These are phyloP conservation scores for Lasioglossum calceatum DNA, from an alignment of 2,888 invertebrate species.

Conservation along the genomic window DNA sequence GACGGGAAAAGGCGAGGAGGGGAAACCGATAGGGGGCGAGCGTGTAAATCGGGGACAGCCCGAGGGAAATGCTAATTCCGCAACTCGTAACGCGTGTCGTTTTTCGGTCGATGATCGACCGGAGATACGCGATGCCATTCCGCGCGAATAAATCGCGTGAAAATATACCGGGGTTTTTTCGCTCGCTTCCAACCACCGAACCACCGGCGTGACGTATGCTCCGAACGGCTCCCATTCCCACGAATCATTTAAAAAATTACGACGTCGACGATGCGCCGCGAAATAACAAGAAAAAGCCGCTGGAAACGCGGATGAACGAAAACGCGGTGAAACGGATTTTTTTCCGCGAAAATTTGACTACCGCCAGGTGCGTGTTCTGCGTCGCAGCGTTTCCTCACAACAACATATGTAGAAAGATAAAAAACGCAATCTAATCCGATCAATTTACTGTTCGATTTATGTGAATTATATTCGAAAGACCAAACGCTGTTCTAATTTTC, in stretches of 20 bases:
- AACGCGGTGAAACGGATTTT: not conserved
- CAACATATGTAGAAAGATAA: not conserved
- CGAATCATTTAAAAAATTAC: not conserved
- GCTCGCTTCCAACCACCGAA: not conserved
- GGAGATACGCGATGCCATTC: conserved; percentile 11
- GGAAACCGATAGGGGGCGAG: conserved; percentile 10
- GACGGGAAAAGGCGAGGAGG: conserved; percentile 1
- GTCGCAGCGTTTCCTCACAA: not conserved
- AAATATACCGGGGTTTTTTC: not conserved
- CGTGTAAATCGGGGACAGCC: conserved; percentile 64
- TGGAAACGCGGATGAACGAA: not conserved
- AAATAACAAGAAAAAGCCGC: not conserved
- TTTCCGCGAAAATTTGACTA: not conserved
- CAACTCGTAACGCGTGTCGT: conserved; percentile 59
- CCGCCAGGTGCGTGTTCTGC: not conserved
- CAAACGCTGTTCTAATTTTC: not conserved
- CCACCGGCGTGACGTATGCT: not conserved
- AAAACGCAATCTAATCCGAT: not conserved
- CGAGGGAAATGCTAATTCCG: conserved; percentile 65
- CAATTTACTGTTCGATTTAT: not conserved
- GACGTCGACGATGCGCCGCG: not conserved
- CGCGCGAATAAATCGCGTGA: conserved; percentile 18
- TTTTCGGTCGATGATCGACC: conserved; percentile 37
- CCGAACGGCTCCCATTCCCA: not conserved
- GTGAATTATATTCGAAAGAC: not conserved